phyloP scores from a whole-genome alignment of 2,113 vertebrate species.

The Hemiscyllium ocellatum region DNA sequence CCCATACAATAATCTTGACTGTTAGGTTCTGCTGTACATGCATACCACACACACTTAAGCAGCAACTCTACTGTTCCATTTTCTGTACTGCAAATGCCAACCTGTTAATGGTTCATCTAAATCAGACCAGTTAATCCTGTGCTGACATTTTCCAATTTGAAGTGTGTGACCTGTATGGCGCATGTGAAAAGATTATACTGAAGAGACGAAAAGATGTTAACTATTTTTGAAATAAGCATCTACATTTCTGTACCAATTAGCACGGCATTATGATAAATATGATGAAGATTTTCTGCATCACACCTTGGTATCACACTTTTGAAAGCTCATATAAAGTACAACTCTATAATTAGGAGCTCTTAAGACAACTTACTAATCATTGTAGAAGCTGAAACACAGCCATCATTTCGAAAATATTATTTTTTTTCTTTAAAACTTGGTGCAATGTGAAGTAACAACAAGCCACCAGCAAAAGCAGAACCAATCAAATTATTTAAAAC shows the following conservation, averaged over 20 bases:
- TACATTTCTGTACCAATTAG: neutral
- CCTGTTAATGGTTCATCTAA: slow-evolving; percentile 26
- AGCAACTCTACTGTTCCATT: slow-evolving; percentile 16
- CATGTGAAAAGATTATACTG: neutral
- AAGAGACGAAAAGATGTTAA: neutral
- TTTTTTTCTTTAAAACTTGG: neutral
- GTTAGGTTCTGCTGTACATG: neutral
- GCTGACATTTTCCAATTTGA: slow-evolving; percentile 30
- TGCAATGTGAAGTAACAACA: neutral
- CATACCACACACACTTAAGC: neutral
- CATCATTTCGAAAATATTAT: neutral
- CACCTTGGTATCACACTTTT: neutral
- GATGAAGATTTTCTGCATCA: neutral
- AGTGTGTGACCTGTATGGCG: neutral
- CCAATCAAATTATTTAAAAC: neutral
- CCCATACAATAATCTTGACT: neutral
- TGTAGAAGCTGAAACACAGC: neutral
- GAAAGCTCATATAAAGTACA: neutral
- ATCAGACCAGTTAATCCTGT: slow-evolving; percentile 14
- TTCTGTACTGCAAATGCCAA: neutral
- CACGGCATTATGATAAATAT: neutral
- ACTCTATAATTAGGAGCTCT: neutral
- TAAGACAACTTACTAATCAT: neutral
- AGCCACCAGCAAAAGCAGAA: neutral
- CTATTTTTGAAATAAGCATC: neutral